Evolutionary conservation across 2,797 vertebrate species (phyloP).

Genomic region (Sciaenops ocellatus): DNA sequence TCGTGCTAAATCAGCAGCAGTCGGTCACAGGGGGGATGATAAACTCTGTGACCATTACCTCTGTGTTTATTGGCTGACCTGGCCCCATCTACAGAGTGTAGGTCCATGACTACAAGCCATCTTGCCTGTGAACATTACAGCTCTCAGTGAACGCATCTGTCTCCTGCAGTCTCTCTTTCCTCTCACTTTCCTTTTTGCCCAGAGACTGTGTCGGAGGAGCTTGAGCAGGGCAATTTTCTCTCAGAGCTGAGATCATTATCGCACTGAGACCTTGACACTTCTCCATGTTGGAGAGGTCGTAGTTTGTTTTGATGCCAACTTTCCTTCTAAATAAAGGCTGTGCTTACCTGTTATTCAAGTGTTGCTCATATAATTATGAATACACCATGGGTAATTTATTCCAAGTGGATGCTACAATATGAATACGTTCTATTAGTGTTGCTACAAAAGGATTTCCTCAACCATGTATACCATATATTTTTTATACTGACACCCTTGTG

Average conservation of each 20-base stretch:
- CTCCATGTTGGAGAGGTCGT: not conserved
- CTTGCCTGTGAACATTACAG: conserved; percentile 16
- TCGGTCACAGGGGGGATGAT: conserved; percentile 28
- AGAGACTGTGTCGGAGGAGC: not conserved
- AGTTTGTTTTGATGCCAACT: conserved; percentile 4
- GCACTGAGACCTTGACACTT: conserved; percentile 1
- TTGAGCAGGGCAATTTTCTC: conserved; percentile 7
- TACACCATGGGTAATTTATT: not conserved
- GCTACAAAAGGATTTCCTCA: not conserved
- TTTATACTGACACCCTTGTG: not conserved
- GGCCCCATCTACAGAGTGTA: not conserved
- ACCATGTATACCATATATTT: not conserved
- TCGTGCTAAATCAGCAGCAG: conserved; percentile 6
- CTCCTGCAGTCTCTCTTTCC: conserved; percentile 3
- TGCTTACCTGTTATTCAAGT: not conserved
- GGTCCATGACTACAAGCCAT: conserved; percentile 9
- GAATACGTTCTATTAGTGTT: not conserved
- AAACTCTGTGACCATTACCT: conserved; percentile 27
- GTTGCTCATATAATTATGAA: not conserved
- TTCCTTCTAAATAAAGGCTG: not conserved
- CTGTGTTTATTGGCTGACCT: conserved; percentile 15
- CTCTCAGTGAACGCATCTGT: conserved; percentile 3
- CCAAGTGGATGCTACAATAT: not conserved
- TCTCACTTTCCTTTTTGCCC: not conserved
- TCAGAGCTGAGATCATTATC: conserved; percentile 23